phyloP scores from a whole-genome alignment of 2,888 invertebrate species.

The Sicus ferrugineus region DNA sequence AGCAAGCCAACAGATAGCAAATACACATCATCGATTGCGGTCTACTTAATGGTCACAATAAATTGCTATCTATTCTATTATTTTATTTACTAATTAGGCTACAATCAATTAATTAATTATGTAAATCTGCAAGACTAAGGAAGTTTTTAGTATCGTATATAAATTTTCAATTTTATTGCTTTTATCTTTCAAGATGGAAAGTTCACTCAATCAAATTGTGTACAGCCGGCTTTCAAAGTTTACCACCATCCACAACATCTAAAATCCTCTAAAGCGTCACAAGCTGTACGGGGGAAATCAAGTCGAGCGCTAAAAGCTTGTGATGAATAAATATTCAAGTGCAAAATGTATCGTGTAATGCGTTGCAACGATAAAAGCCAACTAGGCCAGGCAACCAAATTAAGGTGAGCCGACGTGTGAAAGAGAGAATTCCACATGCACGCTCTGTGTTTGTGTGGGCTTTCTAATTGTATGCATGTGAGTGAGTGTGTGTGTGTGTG shows the following conservation, averaged over 20 bases:
- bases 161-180: too few species aligned
- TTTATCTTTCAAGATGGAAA: too few species aligned
- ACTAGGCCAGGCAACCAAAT: constrained; percentile 36
- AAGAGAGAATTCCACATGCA: background rate
- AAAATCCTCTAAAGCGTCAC: background rate
- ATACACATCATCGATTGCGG: background rate
- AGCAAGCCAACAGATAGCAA: constrained; percentile 23
- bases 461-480: background rate
- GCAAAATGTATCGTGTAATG: constrained; percentile 19
- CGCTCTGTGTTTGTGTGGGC: constrained; percentile 7
- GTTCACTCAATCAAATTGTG: too few species aligned
- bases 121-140: too few species aligned
- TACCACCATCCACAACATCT: background rate
- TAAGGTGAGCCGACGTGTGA: constrained; percentile 14
- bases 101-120: too few species aligned
- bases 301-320: constrained; percentile 9
- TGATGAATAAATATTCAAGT: constrained; percentile 26
- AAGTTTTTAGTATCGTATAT: too few species aligned
- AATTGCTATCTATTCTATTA: too few species aligned
- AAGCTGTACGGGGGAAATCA: background rate
- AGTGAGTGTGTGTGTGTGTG: constrained; percentile 10
- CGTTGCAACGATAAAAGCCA: constrained; percentile 3
- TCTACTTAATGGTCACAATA: too few species aligned
- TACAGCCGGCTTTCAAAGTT: background rate
- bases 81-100: too few species aligned